A percentile compares a stretch with the other conserved stretches of the same genome.
Evolutionary conservation across 2,797 vertebrate species (phyloP).

Genomic region (Dallia pectoralis): DNA sequence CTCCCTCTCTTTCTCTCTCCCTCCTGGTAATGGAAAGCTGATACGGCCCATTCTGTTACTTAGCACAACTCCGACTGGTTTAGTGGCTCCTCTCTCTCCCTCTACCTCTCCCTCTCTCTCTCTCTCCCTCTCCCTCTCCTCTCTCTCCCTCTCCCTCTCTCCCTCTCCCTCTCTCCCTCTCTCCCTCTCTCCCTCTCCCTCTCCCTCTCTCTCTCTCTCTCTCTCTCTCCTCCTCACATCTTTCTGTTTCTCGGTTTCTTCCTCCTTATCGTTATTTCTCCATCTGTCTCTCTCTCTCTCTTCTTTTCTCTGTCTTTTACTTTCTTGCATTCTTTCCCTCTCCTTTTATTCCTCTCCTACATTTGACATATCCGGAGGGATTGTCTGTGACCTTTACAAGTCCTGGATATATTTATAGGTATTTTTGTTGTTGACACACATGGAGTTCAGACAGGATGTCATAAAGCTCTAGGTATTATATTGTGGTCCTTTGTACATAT

Average conservation of each 20-base stretch:
- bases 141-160: slow-evolving; percentile 17
- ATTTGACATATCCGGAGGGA: slow-evolving; percentile 43
- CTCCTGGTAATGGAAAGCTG: slow-evolving; percentile 69
- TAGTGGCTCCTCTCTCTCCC: slow-evolving; percentile 38
- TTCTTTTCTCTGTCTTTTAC: no score
- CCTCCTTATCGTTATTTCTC: no score
- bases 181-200: no score
- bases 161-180: no score
- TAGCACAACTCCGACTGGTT: slow-evolving; percentile 69
- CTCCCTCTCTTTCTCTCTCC: slow-evolving; percentile 61
- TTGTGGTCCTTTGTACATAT: no score
- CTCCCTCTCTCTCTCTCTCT: no score
- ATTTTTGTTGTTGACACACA: neutral
- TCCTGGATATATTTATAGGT: slow-evolving; percentile 7
- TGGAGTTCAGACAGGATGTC: no score
- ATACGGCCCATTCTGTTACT: slow-evolving; percentile 75
- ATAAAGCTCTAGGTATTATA: no score
- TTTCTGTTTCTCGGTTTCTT: slow-evolving; percentile 24
- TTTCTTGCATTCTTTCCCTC: no score
- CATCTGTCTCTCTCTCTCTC: no score
- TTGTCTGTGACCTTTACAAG: slow-evolving; percentile 24
- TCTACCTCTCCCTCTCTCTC: slow-evolving; percentile 27
- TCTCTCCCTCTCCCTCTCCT: slow-evolving; percentile 25
- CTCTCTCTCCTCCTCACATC: no score
- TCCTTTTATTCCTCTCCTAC: no score